Conservation (phyloP, 92 coral and sea anemone genomes). For the Porites divaricata region DNA sequence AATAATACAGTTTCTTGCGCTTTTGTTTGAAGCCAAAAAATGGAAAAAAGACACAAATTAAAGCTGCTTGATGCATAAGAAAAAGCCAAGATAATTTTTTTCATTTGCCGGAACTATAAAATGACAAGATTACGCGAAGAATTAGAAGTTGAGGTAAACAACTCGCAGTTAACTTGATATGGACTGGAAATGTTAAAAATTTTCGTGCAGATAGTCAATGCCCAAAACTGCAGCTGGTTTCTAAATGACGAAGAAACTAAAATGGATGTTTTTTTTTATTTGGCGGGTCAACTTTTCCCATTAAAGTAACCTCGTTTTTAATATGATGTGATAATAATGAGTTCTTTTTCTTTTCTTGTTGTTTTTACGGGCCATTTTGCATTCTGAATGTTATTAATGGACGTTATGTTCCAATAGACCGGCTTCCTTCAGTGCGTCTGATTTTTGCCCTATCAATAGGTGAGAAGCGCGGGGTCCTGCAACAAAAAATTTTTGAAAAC, state of each 20-base stretch:
- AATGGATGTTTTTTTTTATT: neutral
- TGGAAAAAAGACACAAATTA: neutral
- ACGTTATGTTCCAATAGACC: neutral
- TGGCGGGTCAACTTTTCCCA: constrained; percentile 18
- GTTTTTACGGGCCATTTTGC: constrained; percentile 42
- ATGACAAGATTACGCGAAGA: constrained; percentile 29
- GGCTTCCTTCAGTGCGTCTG: constrained; percentile 18
- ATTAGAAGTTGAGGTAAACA: constrained; percentile 26
- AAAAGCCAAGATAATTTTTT: neutral
- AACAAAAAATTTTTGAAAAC: neutral
- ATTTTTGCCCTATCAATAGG: neutral
- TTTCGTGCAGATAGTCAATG: neutral
- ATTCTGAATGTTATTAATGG: constrained; percentile 31
- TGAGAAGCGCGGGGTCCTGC: neutral
- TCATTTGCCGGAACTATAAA: constrained; percentile 1
- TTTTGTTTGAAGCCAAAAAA: neutral
- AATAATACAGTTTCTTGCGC: neutral
- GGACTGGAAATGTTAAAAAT: neutral
- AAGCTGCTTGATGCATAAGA: constrained; percentile 36
- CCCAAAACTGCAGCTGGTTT: constrained; percentile 16
- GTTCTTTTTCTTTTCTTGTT: constrained; percentile 28
- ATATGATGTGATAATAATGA: constrained; percentile 45
- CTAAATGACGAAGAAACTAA: neutral
- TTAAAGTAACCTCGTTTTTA: constrained; percentile 29
- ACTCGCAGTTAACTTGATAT: neutral